Evolutionary conservation across 2,113 vertebrate species (phyloP).

Genomic region (Prionailurus viverrinus): DNA sequence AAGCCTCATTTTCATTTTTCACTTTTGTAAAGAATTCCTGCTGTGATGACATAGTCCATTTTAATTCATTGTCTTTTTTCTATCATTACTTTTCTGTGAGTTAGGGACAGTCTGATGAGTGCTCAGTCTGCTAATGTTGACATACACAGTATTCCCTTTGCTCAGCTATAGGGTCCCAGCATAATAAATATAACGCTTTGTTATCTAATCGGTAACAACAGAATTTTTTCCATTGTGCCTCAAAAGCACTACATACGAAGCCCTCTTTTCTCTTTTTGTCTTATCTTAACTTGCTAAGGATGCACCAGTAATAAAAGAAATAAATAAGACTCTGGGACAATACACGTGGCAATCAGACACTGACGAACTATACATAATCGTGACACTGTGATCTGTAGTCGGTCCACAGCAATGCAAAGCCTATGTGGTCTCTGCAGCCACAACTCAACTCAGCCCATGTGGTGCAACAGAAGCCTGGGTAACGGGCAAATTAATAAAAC

Average conservation of each 20-base stretch:
- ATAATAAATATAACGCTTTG: neutral
- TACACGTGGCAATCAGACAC: neutral
- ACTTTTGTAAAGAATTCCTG: neutral
- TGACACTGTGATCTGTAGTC: neutral
- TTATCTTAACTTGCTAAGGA: neutral
- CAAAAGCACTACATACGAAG: neutral
- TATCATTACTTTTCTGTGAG: neutral
- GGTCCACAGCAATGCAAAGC: neutral
- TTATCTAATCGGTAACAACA: neutral
- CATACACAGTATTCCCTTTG: neutral
- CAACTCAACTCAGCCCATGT: accelerated
- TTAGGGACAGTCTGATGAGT: neutral
- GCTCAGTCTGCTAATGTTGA: neutral
- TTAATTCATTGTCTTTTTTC: neutral
- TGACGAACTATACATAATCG: accelerated
- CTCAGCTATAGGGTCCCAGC: neutral
- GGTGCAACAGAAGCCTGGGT: neutral
- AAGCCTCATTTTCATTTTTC: neutral
- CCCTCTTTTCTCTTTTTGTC: neutral
- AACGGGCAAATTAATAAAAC: neutral
- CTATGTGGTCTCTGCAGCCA: too few species aligned
- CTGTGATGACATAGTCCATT: neutral
- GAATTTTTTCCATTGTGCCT: neutral
- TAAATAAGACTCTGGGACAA: neutral
- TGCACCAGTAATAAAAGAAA: neutral